Percentiles rank a stretch among this genome's conserved stretches.
These are phyloP conservation scores for Lymantria dispar DNA, from an alignment of 2,888 invertebrate genomes.

Conservation along the genomic window DNA sequence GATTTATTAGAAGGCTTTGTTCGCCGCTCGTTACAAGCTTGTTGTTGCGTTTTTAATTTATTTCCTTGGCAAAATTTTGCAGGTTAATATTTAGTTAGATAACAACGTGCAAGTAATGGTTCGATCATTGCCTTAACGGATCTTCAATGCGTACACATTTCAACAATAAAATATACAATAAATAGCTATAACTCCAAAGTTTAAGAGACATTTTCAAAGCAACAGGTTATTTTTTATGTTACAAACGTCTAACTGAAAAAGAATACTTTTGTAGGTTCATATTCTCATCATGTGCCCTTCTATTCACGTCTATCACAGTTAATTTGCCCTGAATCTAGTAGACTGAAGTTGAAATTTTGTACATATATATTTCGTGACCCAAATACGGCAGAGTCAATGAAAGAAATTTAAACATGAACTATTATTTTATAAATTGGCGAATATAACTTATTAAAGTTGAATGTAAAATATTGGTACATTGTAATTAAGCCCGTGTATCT, in stretches of 20 bases:
- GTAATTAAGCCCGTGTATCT: no score
- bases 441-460: no score
- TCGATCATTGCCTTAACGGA: slow-evolving; percentile 42
- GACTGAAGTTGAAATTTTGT: no score
- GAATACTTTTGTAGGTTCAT: no score
- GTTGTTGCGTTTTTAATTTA: slow-evolving; percentile 83
- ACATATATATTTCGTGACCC: no score
- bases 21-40: slow-evolving; percentile 78
- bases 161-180: not conserved
- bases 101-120: slow-evolving; percentile 44
- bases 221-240: not conserved
- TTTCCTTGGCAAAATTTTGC: slow-evolving; percentile 72
- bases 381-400: no score
- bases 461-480: no score
- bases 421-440: no score
- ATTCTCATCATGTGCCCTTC: no score
- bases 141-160: slow-evolving; percentile 21
- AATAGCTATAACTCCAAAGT: not conserved
- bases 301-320: no score
- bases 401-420: no score
- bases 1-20: slow-evolving; percentile 80
- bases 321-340: no score
- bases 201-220: not conserved
- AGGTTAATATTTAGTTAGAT: slow-evolving; percentile 75
- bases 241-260: not conserved